phyloP scores from a whole-genome alignment of 2,113 vertebrate genomes.

The Tychaedon coryphoeus region DNA sequence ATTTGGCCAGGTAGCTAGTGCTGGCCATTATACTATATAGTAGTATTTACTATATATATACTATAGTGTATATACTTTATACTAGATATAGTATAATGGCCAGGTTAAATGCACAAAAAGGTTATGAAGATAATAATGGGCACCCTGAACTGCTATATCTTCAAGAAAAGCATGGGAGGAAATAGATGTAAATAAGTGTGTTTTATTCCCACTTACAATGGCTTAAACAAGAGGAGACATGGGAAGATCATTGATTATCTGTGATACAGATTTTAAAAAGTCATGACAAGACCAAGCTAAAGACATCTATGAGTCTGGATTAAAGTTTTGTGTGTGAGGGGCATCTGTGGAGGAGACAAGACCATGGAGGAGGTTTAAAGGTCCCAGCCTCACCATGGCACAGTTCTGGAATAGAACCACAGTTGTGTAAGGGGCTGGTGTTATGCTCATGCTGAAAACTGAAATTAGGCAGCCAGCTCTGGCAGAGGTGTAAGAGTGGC shows the following conservation, averaged over 20 bases:
- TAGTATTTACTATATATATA: too few relatives aligned
- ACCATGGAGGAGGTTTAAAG: background rate
- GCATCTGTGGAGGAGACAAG: background rate
- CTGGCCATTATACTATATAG: background rate
- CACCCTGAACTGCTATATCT: background rate
- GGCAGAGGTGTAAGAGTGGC: background rate
- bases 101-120: background rate
- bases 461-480: background rate
- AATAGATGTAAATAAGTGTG: background rate
- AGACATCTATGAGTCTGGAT: background rate
- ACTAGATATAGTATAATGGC: background rate
- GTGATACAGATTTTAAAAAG: background rate
- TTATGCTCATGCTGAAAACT: background rate
- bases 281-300: background rate
- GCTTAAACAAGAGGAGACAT: background rate
- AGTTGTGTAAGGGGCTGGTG: background rate
- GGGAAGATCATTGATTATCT: background rate
- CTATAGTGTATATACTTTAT: too few relatives aligned
- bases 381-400: background rate
- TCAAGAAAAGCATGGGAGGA: background rate
- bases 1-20: background rate
- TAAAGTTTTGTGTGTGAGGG: background rate
- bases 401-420: background rate
- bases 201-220: background rate
- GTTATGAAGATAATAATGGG: background rate